Conservation (phyloP, 1,140 invertebrate species). For the Rhagoletis zephyria region DNA sequence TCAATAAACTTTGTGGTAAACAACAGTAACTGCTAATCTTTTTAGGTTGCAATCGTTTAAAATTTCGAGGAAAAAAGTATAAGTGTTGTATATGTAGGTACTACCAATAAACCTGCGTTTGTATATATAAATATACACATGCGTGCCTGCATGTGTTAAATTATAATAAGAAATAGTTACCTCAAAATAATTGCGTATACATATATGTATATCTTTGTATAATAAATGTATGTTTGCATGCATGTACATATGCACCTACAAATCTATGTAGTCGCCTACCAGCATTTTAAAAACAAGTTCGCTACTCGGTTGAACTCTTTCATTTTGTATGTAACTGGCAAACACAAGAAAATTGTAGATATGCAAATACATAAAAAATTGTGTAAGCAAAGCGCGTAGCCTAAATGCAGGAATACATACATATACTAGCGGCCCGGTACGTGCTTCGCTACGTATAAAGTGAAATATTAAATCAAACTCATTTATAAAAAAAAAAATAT, state of each 20-base stretch:
- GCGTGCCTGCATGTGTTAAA: neutral
- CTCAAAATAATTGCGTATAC: no score
- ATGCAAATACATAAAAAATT: neutral
- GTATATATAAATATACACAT: neutral
- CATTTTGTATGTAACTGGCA: neutral
- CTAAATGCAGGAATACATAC: neutral
- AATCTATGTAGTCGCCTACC: neutral
- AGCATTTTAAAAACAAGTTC: neutral
- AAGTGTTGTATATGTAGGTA: no score
- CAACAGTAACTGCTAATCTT: neutral
- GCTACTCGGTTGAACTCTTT: conserved; percentile 22
- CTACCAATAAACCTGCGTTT: neutral
- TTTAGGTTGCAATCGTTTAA: neutral
- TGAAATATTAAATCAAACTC: no score
- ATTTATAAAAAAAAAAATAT: no score
- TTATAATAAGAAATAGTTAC: neutral
- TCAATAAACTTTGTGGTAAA: conserved; percentile 6
- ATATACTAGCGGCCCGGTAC: no score
- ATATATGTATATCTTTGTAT: no score
- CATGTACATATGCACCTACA: neutral
- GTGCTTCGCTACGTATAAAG: no score
- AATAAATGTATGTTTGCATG: no score
- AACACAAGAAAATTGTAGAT: neutral
- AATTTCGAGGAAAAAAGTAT: neutral
- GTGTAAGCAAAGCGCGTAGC: neutral